phyloP scores from a whole-genome alignment of 2,888 invertebrate genomes.

The Leucoptera coffeella region DNA sequence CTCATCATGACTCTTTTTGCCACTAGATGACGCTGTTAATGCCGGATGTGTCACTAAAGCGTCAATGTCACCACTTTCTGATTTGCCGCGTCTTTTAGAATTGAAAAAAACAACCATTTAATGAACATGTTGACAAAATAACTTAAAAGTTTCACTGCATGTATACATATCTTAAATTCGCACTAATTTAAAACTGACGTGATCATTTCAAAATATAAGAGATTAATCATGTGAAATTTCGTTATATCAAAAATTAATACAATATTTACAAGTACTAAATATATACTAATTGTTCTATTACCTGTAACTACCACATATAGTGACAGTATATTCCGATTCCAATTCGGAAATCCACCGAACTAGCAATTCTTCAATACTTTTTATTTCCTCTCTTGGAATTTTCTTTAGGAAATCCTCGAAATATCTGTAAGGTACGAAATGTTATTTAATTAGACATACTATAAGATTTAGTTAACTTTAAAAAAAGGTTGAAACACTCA shows the following conservation, averaged over 20 bases:
- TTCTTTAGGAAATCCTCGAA: constrained; percentile 73
- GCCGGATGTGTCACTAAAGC: constrained; percentile 62
- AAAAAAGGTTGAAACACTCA: no score
- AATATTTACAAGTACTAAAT: no score
- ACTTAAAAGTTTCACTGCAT: no score
- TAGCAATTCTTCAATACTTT: constrained; percentile 53
- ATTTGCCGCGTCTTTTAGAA: constrained; percentile 58
- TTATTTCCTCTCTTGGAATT: constrained; percentile 67
- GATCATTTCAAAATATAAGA: no score
- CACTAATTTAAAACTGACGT: not conserved
- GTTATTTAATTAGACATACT: no score
- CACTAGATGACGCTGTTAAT: constrained; percentile 23
- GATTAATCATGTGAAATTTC: no score
- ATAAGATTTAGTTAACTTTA: no score
- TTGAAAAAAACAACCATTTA: constrained; percentile 4
- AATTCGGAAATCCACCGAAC: constrained; percentile 32
- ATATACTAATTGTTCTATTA: no score
- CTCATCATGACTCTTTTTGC: constrained; percentile 17
- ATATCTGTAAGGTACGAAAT: constrained; percentile 53
- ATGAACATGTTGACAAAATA: not conserved
- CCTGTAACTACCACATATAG: constrained; percentile 72
- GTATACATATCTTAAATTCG: constrained; percentile 2
- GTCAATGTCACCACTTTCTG: constrained; percentile 71
- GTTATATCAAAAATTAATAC: no score
- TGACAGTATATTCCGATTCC: constrained; percentile 54